Conservation (phyloP, 2,797 vertebrate genomes). For the Pseudotriccus pelzelni region DNA sequence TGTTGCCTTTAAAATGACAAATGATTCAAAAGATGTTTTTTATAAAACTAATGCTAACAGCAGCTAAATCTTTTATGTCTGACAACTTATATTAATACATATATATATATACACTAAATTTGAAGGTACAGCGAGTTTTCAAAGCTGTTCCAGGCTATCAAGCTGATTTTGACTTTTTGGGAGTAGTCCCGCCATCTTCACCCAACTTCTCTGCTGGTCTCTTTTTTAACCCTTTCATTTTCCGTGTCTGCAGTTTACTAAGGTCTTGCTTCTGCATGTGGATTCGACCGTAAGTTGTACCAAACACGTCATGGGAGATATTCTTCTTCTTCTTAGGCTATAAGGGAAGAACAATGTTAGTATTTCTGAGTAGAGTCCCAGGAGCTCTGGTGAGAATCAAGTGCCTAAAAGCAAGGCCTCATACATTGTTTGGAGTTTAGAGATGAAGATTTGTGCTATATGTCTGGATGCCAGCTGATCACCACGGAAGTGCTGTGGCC, state of each 20-base stretch:
- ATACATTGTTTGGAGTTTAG: not conserved
- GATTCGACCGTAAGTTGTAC: slow-evolving; percentile 89
- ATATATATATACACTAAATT: not conserved
- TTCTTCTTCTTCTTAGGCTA: slow-evolving; percentile 98
- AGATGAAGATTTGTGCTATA: not conserved
- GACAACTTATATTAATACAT: not conserved
- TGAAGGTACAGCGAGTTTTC: not conserved
- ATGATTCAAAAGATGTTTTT: not conserved
- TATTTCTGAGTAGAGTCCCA: not conserved
- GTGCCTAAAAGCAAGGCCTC: not conserved
- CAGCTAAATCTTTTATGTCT: not conserved
- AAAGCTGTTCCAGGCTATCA: slow-evolving; percentile 15
- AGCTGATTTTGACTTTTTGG: slow-evolving; percentile 79
- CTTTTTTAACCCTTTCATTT: slow-evolving; percentile 94
- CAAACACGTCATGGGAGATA: slow-evolving; percentile 89
- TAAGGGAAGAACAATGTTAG: not conserved
- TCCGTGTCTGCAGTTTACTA: slow-evolving; percentile 89
- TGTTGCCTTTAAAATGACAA: not conserved
- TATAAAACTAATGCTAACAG: not conserved
- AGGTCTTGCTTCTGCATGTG: slow-evolving; percentile 98
- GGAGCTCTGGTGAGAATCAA: not conserved
- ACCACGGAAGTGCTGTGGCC: not conserved
- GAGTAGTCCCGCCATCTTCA: slow-evolving; percentile 21
- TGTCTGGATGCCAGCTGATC: not conserved
- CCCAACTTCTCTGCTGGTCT: slow-evolving; percentile 75